Base-by-base conservation (phyloP, 2,888 invertebrate species). In the Pemphredon lugubris region DNA sequence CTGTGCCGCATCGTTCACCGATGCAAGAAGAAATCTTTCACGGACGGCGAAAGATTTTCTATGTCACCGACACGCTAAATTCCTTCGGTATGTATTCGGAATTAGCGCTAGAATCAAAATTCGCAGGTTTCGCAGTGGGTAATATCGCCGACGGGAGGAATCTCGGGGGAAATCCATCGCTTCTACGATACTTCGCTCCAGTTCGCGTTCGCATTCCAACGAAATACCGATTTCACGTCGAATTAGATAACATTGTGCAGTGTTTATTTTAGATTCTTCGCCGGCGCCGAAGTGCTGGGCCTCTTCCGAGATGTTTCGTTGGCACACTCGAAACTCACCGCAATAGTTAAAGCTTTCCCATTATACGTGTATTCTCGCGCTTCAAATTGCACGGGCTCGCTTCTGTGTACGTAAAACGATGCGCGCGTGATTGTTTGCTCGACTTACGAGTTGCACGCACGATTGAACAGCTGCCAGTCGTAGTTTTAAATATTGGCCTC, bases 201-300 rank as follows among this genome's bases (percentile, higher is more conserved):
- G 57, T 64, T 64, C 54, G 50, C 53, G 60, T 67, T 32, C 77
- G 73, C 77, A 79, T 82, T 81, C 81, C 79, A 65, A 69, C 55
- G 73, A 75, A 74, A 71, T 75, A 64, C 67, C 73, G 82, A 75
- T 75, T 82, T 81, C 77, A 73, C 73, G 68, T 70, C 66, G 73
- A 81, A 83, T 82, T 81, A 83, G 83, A 83, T 83, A 83, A 83
- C 75, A 68, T 74, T 74, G 74, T 75, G 58, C 72, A 42, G 57
- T 75, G 74, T 77, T 77, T 78, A 78, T 77, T 78, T 72, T 77
- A 77, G 77, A 78, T 78, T 50, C 70, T 48, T 69, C 55, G 44
- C 6, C 42, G 39, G 47, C 55, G 60, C 42, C 42, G 26, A n/a
- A n/a, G n/a, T 4, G 26, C 21, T 45, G 54, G 1, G 40, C 37